Percentiles rank a stretch among this genome's conserved stretches.
Evolutionary conservation across 2,797 vertebrate species (phyloP).

Genomic region (Falco peregrinus): DNA sequence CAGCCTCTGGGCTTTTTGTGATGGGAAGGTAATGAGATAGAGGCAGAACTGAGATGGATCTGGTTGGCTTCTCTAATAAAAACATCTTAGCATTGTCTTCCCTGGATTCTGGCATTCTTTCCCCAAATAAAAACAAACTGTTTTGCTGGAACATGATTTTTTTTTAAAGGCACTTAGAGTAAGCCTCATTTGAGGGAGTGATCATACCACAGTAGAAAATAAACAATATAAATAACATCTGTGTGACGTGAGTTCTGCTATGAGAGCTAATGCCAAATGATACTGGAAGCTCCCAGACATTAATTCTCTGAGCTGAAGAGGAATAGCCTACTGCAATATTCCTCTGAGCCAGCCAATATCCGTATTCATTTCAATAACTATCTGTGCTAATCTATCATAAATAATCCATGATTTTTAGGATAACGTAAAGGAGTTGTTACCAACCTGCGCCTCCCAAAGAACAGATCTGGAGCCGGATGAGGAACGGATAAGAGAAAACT

Average conservation of each 20-base stretch:
- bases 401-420: background rate
- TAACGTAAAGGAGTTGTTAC: background rate
- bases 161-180: background rate
- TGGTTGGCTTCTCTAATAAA: slow-evolving; percentile 3
- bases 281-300: background rate
- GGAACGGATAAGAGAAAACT: background rate
- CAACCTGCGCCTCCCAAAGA: background rate
- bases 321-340: background rate
- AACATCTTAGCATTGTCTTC: background rate
- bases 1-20: background rate
- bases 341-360: background rate
- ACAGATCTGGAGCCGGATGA: background rate
- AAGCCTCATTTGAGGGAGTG: slow-evolving; percentile 18
- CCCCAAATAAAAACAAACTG: background rate
- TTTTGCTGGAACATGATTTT: background rate
- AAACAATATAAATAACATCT: slow-evolving; percentile 39
- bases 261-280: background rate
- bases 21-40: background rate
- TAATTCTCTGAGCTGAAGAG: background rate
- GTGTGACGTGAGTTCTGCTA: background rate
- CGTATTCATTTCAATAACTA: background rate
- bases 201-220: slow-evolving; percentile 22
- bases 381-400: background rate
- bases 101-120: slow-evolving; percentile 17
- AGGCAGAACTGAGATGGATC: background rate